Base-by-base conservation (phyloP, 2,888 invertebrate species). In the Drosophila neutralis region DNA sequence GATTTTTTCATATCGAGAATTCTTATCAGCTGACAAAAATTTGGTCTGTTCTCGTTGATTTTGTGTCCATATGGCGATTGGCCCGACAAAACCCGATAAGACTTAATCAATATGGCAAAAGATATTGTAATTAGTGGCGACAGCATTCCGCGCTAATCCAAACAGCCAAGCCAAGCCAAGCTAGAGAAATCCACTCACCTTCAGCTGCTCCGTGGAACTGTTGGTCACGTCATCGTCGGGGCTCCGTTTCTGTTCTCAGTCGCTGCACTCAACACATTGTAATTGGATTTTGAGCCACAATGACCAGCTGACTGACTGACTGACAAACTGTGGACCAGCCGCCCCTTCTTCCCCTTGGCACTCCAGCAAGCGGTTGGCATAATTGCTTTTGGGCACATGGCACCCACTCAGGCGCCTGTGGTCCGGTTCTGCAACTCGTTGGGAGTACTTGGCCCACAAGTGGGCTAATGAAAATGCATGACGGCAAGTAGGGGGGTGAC, bases 201-300 rank as follows among this genome's bases (percentile, higher is more conserved):
- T 33, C 38, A 38, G 58, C 61, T 57, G 53, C 58, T 56, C 21
- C 2, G 18, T 33, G 60, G 2, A 15, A 21, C 4, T 18, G 21
- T 45, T 79, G 51, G 27, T 8, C 31, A 42, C 45, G 51, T 62
- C 68, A 63, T 35, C 42, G 15, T 6, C 57, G 60, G 56, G 15
- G 48, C 21, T 62, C 40, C 11, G 27, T 27, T 21, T 45, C 48
- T 45, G 36, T 57, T 49, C 42, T 58, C 70, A 66, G 70, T 66
- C 63, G 66, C 56, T 74, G 78, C 59, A 71, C 53, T 83, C 68
- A 76, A 75, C 87, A 90, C 83, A 76, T 78, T 78, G 68, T 74
- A 73, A 90, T 84, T 90, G 77, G 84, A 81, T 84, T 85, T 83
- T 74, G 66, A 83, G 73, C 58, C 87, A 73, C 78, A 76, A 76